Percentiles rank a stretch among this genome's conserved stretches.
Evolutionary conservation across 2,113 vertebrate genomes (phyloP).

Genomic region (Gymnarchus niloticus): DNA sequence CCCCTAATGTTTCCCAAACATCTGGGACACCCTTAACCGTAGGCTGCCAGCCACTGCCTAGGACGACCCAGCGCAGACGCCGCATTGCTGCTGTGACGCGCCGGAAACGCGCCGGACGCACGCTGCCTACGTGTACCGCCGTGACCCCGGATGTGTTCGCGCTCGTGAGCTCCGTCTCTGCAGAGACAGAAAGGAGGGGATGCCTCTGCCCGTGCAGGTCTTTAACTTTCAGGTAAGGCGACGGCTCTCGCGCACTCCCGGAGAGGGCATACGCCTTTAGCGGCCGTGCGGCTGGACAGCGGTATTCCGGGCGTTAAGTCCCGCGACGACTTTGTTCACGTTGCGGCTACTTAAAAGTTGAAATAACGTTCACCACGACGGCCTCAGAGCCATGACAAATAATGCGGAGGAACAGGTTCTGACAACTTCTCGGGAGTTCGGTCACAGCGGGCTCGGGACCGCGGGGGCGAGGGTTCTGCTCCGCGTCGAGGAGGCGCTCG

Average conservation of each 20-base stretch:
- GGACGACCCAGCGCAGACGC: background rate
- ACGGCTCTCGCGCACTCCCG: background rate
- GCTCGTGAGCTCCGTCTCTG: conserved; percentile 28
- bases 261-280: background rate
- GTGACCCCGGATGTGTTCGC: conserved; percentile 50
- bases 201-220: conserved; percentile 90
- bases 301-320: background rate
- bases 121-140: background rate
- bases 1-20: no score
- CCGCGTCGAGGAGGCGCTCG: background rate
- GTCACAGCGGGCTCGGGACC: background rate
- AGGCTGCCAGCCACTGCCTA: no score
- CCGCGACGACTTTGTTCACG: background rate
- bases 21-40: no score
- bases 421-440: conserved; percentile 9
- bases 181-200: conserved; percentile 56
- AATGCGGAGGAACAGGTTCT: conserved; percentile 19
- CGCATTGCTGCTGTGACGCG: background rate
- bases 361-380: conserved; percentile 4
- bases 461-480: background rate
- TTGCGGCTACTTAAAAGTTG: background rate
- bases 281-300: background rate
- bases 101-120: background rate
- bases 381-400: conserved; percentile 31
- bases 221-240: conserved; percentile 86